These are phyloP conservation scores for Caenorhabditis parvicauda DNA, from an alignment of 2,888 invertebrate species.

Conservation along the genomic window DNA sequence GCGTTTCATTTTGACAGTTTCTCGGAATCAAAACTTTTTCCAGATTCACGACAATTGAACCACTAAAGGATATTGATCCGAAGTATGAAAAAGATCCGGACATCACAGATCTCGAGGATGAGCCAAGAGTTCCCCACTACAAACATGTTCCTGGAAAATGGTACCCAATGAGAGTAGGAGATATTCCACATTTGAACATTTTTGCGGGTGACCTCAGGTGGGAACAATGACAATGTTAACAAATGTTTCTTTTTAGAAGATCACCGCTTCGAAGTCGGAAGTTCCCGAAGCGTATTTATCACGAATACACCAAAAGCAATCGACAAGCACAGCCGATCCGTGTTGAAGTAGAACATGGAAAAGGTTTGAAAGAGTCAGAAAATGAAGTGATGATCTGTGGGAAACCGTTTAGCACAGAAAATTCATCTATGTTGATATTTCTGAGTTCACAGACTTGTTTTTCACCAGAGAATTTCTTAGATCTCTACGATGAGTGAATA, in stretches of 20 bases:
- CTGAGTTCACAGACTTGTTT: too few relatives aligned
- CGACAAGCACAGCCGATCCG: slow-evolving; percentile 32
- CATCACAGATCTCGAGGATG: slow-evolving; percentile 11
- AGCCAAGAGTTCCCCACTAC: slow-evolving; percentile 16
- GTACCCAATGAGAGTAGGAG: slow-evolving; percentile 33
- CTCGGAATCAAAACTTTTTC: slow-evolving; percentile 13
- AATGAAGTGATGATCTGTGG: too few relatives aligned
- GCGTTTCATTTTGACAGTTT: background rate
- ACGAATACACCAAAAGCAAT: slow-evolving; percentile 42
- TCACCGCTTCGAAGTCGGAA: slow-evolving; percentile 6
- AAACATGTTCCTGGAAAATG: slow-evolving; percentile 18
- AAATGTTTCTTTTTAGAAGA: slow-evolving; percentile 7
- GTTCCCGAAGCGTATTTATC: slow-evolving; percentile 9
- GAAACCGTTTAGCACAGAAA: background rate
- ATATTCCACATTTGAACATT: slow-evolving; percentile 26
- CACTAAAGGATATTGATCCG: slow-evolving; percentile 19
- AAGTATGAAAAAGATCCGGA: too few relatives aligned
- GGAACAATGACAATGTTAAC: background rate
- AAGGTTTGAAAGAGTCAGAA: too few relatives aligned
- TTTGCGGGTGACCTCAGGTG: slow-evolving; percentile 24
- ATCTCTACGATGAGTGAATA: too few relatives aligned
- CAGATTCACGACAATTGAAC: slow-evolving; percentile 11
- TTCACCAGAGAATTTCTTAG: too few relatives aligned
- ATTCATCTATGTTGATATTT: background rate
- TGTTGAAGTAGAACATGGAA: slow-evolving; percentile 40